Evolutionary conservation across 2,888 invertebrate genomes (phyloP), one percentile per base, ranked within the genome.

Genomic region (Falcaria lacertinaria): DNA sequence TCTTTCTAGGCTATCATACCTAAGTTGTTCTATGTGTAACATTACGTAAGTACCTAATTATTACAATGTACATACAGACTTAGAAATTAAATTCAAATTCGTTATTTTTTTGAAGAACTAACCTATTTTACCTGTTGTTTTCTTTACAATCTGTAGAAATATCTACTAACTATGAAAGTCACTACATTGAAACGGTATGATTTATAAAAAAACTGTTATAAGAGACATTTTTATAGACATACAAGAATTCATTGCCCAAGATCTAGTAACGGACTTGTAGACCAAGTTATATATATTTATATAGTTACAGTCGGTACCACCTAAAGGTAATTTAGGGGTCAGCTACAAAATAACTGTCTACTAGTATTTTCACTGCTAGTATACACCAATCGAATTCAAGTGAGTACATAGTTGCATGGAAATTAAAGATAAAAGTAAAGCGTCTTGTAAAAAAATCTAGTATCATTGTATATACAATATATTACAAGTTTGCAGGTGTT

Each of bases 391-490:
- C n/a, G n/a, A n/a, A n/a, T 19, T 19, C 19, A 19, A 19, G 19
- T 6, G 6, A 6, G 19, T 19, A 19, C 19, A 22, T 5, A 2
- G 5, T 22, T 22, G 3, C 22, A 6, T 11, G 28, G 28, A 11
- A 28, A 11, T 7, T 28, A 1, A 11, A 60, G 51, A 60, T 57
- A 64, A 66, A 61, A 61, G 57, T 64, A 57, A 74, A 80, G 74
- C 73, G 58, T 68, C 59, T 71, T 69, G 69, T 80, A 81, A 80
- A 82, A 80, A 78, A 78, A 74, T 63, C 70, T 80, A 80, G 48
- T 55, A 71, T 80, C 76, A 46, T 67, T 62, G 57, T 84, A 81
- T 87, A 55, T 87, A 88, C 83, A 83, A 39, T 85, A 85, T 85
- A 66, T 75, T 83, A 84, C 84, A 84, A 56, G 68, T 60, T 44